Percentiles rank a stretch among this genome's conserved stretches.
These are phyloP conservation scores for Oxyura jamaicensis DNA, from an alignment of 2,113 vertebrate species.

Conservation along the genomic window DNA sequence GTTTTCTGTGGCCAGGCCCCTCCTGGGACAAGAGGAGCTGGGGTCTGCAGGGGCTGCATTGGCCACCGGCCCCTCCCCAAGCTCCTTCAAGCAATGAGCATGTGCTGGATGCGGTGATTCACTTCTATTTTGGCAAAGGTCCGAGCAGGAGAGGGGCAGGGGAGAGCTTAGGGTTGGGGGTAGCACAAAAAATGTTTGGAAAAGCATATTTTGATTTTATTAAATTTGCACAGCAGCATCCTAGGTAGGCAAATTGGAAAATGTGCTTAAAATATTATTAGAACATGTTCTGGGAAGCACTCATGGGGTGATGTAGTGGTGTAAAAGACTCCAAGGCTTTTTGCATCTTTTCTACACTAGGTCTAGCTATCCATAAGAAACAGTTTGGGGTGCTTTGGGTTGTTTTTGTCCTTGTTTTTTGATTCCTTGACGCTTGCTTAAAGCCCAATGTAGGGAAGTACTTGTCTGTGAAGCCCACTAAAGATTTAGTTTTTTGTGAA, in stretches of 20 bases:
- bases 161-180: no score
- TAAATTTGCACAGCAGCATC: neutral
- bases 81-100: neutral
- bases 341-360: neutral
- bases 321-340: neutral
- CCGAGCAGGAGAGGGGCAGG: neutral
- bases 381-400: neutral
- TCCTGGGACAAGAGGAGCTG: neutral
- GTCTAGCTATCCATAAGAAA: neutral
- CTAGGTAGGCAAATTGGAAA: neutral
- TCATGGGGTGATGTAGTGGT: neutral
- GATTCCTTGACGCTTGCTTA: neutral
- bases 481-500: neutral
- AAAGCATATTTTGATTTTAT: neutral
- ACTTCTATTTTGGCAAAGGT: no score
- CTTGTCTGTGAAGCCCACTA: neutral
- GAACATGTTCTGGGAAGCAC: neutral
- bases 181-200: neutral
- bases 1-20: neutral
- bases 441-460: rapidly evolving
- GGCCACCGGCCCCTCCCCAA: neutral
- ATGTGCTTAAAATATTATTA: neutral
- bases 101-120: neutral
- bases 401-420: neutral
- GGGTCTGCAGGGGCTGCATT: rapidly evolving